These are phyloP conservation scores for Solenodon paradoxus DNA, from an alignment of 2,113 vertebrate genomes.

Conservation along the genomic window DNA sequence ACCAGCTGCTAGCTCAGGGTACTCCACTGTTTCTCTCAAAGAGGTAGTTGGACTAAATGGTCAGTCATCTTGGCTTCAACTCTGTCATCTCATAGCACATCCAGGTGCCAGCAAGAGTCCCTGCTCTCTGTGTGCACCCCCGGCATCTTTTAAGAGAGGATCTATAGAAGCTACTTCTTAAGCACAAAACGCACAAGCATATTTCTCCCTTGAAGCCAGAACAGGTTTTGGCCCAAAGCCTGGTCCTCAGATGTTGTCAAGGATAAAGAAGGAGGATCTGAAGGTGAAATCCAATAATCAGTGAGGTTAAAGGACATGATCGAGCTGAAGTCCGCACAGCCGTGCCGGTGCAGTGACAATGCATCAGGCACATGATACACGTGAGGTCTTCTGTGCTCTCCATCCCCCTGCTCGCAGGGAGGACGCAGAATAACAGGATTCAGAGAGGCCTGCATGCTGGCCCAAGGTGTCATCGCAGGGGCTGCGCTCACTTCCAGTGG, in stretches of 20 bases:
- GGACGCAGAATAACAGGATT: not conserved
- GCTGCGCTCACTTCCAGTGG: not conserved
- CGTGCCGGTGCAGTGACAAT: not conserved
- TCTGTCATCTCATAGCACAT: not conserved
- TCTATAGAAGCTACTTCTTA: not conserved
- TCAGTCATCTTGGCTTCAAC: not conserved
- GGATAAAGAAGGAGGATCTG: not conserved
- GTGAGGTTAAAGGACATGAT: not conserved
- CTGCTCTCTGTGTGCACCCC: not conserved
- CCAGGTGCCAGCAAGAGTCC: not conserved
- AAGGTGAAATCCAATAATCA: not conserved
- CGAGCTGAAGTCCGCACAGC: not conserved
- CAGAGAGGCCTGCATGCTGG: rapidly evolving
- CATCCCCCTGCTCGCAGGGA: not conserved
- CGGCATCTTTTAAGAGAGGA: not conserved
- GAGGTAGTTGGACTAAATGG: not conserved
- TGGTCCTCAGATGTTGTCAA: not conserved
- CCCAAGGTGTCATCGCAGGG: not conserved
- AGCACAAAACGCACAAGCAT: not conserved
- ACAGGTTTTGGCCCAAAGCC: not conserved
- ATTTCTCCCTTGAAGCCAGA: not conserved
- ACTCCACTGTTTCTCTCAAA: not conserved
- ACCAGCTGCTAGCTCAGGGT: not conserved
- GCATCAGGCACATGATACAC: too few species aligned
- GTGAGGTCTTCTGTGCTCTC: rapidly evolving